Percentiles rank a stretch among this genome's conserved stretches.
These are phyloP conservation scores for Hylomyscus alleni DNA, from an alignment of 2,797 vertebrate genomes.

Conservation along the genomic window DNA sequence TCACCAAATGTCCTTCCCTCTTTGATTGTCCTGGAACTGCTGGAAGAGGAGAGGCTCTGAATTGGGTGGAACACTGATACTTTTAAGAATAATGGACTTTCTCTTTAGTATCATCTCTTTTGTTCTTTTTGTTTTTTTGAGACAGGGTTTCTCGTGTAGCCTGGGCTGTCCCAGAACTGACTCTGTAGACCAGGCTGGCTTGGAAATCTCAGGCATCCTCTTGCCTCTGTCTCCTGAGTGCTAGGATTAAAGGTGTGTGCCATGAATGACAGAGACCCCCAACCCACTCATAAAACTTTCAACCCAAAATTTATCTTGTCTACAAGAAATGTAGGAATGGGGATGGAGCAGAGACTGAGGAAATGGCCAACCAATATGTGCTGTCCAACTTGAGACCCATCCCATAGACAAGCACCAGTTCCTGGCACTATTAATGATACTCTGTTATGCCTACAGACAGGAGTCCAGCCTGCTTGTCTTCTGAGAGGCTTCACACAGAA, in stretches of 20 bases:
- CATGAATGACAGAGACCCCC: not conserved
- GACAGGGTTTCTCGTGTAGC: not conserved
- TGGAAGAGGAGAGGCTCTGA: not conserved
- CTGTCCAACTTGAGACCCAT: not conserved
- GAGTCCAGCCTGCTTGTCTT: not conserved
- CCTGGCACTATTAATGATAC: not conserved
- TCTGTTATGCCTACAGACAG: not conserved
- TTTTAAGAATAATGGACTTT: not conserved
- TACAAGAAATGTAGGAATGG: not conserved
- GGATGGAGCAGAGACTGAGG: not conserved
- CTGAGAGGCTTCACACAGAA: not conserved
- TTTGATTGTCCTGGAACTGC: not conserved
- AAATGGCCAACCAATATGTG: not conserved
- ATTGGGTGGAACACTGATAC: not conserved
- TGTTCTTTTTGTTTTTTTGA: not conserved
- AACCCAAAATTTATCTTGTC: not conserved
- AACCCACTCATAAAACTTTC: not conserved
- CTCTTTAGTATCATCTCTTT: not conserved
- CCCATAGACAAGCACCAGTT: not conserved
- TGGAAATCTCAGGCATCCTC: not conserved
- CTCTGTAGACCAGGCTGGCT: not conserved
- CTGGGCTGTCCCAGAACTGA: not conserved
- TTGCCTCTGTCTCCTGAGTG: not conserved
- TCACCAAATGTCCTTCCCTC: fast-evolving
- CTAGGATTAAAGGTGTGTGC: not conserved